These are phyloP conservation scores for Malthinus seriepunctatus DNA, from an alignment of 2,888 invertebrate genomes.

Conservation along the genomic window DNA sequence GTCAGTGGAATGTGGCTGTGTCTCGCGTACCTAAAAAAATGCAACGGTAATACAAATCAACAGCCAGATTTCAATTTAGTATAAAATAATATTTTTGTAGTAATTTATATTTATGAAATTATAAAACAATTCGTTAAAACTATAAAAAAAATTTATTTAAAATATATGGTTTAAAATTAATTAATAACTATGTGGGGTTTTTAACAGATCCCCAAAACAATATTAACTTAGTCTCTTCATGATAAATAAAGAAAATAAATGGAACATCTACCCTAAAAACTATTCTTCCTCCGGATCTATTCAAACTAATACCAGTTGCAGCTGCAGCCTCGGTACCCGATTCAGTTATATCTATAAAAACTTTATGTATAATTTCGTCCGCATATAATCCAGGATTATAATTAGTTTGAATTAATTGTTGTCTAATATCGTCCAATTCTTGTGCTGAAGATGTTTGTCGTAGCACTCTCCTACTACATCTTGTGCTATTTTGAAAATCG, in stretches of 20 bases:
- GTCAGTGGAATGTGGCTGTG: too few species aligned
- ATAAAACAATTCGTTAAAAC: too few species aligned
- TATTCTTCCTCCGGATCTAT: conserved; percentile 60
- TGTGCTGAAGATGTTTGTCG: conserved; percentile 1
- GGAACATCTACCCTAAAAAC: conserved; percentile 67
- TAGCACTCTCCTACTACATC: conserved; percentile 29
- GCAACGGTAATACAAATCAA: too few species aligned
- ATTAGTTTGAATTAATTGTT: conserved; percentile 44
- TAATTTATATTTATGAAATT: too few species aligned
- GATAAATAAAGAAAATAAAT: conserved; percentile 74
- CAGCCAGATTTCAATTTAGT: too few species aligned
- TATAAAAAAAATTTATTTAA: too few species aligned
- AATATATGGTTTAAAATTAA: too few species aligned
- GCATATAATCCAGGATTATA: conserved; percentile 66
- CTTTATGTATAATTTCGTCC: conserved; percentile 67
- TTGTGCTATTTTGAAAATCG: conserved; percentile 31
- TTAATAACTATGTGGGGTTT: conserved; percentile 54
- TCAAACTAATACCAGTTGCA: conserved; percentile 62
- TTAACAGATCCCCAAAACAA: conserved; percentile 73
- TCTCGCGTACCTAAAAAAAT: too few species aligned
- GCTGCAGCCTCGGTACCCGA: conserved; percentile 74
- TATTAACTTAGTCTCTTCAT: conserved; percentile 66
- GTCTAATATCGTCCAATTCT: conserved; percentile 44
- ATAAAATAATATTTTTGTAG: too few species aligned
- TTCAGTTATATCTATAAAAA: conserved; percentile 67